Conservation (phyloP, 2,113 vertebrate species). For the Stercorarius parasiticus region DNA sequence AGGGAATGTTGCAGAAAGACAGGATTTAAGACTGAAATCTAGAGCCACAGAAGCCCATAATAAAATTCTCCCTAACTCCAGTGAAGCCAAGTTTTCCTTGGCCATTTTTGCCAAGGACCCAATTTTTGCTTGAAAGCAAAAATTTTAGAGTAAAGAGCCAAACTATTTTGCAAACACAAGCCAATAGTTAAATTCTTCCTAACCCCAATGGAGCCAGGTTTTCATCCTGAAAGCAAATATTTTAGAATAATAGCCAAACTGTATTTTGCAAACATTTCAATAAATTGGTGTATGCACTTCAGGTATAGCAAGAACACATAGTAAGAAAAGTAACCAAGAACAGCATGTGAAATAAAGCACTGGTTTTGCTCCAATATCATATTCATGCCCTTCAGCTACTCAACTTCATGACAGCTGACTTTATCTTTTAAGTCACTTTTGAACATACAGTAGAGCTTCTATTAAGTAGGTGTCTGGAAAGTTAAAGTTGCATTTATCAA, state of each 20-base stretch:
- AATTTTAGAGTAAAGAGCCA: not conserved
- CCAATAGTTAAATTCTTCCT: not conserved
- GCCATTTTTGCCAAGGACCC: no score
- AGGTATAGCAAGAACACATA: not conserved
- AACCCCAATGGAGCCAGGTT: not conserved
- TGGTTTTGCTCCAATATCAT: not conserved
- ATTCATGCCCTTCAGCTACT: not conserved
- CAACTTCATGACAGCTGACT: not conserved
- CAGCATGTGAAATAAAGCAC: not conserved
- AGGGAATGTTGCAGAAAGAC: not conserved
- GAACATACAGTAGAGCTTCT: not conserved
- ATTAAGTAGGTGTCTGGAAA: not conserved
- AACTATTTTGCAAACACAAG: not conserved
- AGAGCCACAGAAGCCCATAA: not conserved
- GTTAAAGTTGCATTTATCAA: not conserved
- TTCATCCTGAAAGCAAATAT: not conserved
- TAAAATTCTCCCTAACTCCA: not conserved
- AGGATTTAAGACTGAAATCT: not conserved
- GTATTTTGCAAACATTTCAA: not conserved
- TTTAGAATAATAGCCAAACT: not conserved
- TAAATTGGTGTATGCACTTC: not conserved
- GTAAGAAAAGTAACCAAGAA: not conserved
- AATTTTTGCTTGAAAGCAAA: not conserved
- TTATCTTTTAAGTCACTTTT: not conserved
- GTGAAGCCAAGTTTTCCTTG: not conserved